Conservation (phyloP, 2,113 vertebrate genomes). For the Podiceps cristatus region DNA sequence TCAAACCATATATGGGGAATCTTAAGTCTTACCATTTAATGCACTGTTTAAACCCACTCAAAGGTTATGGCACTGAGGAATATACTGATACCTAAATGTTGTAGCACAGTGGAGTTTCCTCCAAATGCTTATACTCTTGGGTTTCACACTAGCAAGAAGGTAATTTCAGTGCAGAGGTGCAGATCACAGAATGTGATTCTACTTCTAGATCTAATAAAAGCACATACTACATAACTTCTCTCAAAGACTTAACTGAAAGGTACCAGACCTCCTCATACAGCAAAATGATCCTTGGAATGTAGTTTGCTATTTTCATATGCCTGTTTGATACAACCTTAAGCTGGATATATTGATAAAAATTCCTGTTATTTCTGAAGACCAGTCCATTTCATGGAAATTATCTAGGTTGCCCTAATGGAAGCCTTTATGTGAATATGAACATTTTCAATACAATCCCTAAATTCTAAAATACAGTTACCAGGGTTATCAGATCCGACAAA, state of each 20-base stretch:
- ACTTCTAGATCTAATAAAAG: background rate
- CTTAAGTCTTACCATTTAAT: background rate
- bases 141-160: background rate
- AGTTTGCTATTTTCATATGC: background rate
- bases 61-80: background rate
- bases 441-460: background rate
- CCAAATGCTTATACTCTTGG: background rate
- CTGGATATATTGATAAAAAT: background rate
- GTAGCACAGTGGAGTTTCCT: background rate
- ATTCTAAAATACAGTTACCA: background rate
- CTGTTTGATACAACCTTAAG: background rate
- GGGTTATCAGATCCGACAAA: background rate
- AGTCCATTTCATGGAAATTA: background rate
- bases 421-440: background rate
- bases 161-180: background rate
- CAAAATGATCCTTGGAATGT: background rate
- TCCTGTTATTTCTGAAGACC: background rate
- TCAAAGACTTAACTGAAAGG: background rate
- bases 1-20: background rate
- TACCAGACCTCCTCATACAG: background rate
- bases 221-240: background rate
- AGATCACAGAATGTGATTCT: background rate
- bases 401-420: background rate
- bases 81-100: background rate
- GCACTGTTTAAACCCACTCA: background rate